These are phyloP conservation scores for Nycticryphes semicollaris DNA, from an alignment of 2,113 vertebrate species.

Conservation along the genomic window DNA sequence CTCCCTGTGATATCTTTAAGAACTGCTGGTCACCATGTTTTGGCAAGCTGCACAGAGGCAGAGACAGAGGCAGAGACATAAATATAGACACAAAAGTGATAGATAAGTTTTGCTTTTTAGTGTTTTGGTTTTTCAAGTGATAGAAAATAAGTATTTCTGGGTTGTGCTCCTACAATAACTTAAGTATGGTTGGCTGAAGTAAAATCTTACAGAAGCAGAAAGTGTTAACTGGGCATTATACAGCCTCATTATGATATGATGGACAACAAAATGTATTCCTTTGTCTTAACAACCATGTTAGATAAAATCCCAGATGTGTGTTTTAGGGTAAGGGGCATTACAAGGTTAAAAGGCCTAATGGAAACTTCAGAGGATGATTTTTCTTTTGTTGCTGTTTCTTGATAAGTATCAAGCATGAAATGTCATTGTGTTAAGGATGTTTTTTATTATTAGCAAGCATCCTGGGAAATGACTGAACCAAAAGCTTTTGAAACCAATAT, in stretches of 20 bases:
- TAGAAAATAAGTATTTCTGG: neutral
- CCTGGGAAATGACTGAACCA: neutral
- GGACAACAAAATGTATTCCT: neutral
- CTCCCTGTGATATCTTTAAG: neutral
- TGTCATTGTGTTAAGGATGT: neutral
- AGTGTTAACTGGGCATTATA: neutral
- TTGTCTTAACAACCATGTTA: fast-evolving
- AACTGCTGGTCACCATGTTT: neutral
- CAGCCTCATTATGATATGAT: neutral
- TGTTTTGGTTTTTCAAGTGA: neutral
- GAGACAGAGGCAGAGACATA: neutral
- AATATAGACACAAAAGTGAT: neutral
- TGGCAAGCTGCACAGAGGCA: neutral
- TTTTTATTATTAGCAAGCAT: neutral
- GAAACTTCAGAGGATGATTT: neutral
- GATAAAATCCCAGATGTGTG: neutral
- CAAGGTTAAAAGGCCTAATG: neutral
- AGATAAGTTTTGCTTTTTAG: neutral
- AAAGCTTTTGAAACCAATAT: neutral
- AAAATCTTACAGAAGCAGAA: neutral
- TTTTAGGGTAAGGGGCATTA: neutral
- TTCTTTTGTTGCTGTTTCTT: neutral
- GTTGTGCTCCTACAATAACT: neutral
- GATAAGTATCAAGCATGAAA: neutral
- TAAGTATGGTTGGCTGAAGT: neutral